Evolutionary conservation across 2,888 invertebrate species (phyloP), one percentile per base, ranked within the genome.

Genomic region (Synanthedon formicaeformis): DNA sequence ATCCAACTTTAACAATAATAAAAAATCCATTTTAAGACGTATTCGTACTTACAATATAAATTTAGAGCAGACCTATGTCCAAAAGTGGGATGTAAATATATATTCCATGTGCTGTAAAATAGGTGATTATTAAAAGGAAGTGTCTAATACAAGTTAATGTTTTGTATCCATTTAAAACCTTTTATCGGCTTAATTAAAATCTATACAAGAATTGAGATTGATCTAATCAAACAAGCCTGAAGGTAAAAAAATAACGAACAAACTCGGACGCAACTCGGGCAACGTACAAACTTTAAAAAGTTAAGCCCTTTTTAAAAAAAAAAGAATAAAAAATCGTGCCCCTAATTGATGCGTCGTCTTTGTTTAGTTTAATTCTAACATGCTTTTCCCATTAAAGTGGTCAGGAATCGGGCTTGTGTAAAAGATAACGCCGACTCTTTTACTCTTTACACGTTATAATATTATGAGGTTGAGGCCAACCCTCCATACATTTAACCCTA

Each of bases 341-440:
- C 79, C 85, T 88, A 88, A 88, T 88, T 88, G 88, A 88, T 88
- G 88, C 87, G 85, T 88, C 84, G 85, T 83, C 87, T 88, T 87
- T 87, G 87, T 86, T 88, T 86, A 88, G 88, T 84, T 88, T 86
- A 87, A 88, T 87, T 88, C 87, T 84, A 85, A 88, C 88, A 88
- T 86, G 88, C 77, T 88, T 88, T 87, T 85, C 85, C 88, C 88
- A 88, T 88, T 88, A 88, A 86, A 86, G 80, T 84, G 85, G 84
- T 81, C 84, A 84, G 84, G 80, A 84, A 81, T 84, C 81, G 79
- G 73, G 73, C 69, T 69, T 73, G 78, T 78, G 75, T 79, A 66
- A 66, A 69, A 85, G 86, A 86, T 87, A 86, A 85, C 79, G 78
- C 75, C 70, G 83, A 76, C 77, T 82, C 84, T 83, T 82, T 84